These are phyloP conservation scores for Arnoldichthys spilopterus DNA, from an alignment of 2,797 vertebrate genomes.

Conservation along the genomic window DNA sequence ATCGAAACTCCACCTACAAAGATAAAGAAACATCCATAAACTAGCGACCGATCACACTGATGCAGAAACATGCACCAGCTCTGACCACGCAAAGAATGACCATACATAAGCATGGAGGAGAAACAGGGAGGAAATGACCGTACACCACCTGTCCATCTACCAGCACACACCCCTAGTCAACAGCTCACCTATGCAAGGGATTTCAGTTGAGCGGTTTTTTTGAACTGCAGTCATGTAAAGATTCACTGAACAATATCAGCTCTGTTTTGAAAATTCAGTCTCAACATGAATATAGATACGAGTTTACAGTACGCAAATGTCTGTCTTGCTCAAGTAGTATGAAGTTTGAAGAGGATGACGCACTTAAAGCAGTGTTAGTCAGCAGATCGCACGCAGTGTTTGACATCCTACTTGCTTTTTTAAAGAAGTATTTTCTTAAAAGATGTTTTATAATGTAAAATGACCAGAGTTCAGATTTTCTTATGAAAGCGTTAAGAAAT, in stretches of 20 bases:
- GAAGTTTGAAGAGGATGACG: constrained; percentile 23
- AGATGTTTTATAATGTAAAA: constrained; percentile 49
- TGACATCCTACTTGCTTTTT: constrained; percentile 41
- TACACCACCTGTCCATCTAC: not conserved
- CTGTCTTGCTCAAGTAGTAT: not conserved
- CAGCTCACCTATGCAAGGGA: not conserved
- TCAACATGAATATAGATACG: not conserved
- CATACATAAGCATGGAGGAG: not conserved
- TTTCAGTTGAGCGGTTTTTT: not conserved
- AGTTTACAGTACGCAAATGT: constrained; percentile 11
- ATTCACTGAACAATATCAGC: constrained; percentile 4
- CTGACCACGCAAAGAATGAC: not conserved
- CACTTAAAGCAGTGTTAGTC: constrained; percentile 45
- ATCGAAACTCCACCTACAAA: not conserved
- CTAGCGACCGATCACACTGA: not conserved
- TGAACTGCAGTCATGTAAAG: not conserved
- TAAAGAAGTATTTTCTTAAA: constrained; percentile 57
- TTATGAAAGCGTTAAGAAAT: constrained; percentile 40
- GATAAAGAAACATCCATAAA: not conserved
- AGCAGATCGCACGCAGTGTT: constrained; percentile 35
- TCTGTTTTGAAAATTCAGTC: not conserved
- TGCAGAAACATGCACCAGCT: not conserved
- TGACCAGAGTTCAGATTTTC: constrained; percentile 39
- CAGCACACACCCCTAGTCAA: not conserved
- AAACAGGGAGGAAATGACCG: not conserved